Conservation (phyloP, 2,113 vertebrate genomes). For the Rhombomys opimus region DNA sequence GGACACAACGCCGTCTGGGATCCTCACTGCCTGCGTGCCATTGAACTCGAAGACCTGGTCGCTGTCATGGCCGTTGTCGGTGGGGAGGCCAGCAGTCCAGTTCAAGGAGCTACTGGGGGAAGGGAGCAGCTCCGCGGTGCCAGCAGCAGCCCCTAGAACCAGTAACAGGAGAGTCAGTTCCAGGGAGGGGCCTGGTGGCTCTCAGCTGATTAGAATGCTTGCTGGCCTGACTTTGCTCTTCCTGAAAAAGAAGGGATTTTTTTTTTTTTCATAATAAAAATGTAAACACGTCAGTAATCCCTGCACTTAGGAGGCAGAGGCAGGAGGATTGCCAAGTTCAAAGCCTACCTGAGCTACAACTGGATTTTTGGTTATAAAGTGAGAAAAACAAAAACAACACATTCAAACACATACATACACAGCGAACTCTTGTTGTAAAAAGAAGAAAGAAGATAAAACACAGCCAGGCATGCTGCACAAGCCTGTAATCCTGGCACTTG, state of each 20-base stretch:
- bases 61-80: constrained; percentile 97
- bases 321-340: not conserved
- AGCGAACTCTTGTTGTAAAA: not conserved
- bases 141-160: constrained; percentile 90
- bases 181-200: fast-evolving
- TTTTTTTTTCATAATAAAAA: not conserved
- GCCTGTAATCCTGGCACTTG: not conserved
- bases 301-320: not conserved
- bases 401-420: not conserved
- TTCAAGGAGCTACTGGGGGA: constrained; percentile 92
- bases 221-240: not conserved
- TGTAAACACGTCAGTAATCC: not conserved
- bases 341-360: not conserved
- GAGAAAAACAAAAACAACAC: not conserved
- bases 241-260: not conserved
- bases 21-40: constrained; percentile 95
- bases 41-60: constrained; percentile 99
- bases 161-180: fast-evolving
- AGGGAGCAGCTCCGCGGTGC: constrained; percentile 95
- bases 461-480: not conserved
- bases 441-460: not conserved
- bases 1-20: constrained; percentile 92
- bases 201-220: fast-evolving
- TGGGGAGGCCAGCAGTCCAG: constrained; percentile 96
- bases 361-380: not conserved